A percentile compares a stretch with the other conserved stretches of the same genome.
These are phyloP conservation scores for Leuciscus idus DNA, from an alignment of 2,113 vertebrate genomes.

Conservation along the genomic window DNA sequence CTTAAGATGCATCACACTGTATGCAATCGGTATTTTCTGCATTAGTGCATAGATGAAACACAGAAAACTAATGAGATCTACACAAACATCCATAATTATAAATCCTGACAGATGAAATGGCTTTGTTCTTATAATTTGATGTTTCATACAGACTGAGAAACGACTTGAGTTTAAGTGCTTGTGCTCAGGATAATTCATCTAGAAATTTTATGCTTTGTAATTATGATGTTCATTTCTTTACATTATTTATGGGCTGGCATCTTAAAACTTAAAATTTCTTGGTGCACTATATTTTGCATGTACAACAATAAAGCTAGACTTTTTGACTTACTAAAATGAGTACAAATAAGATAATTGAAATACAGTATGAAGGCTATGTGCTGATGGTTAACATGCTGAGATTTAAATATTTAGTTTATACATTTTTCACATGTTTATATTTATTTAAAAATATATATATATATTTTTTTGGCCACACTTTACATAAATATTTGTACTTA, in stretches of 20 bases:
- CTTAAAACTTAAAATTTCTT: background rate
- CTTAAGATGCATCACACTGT: background rate
- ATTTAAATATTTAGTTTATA: background rate
- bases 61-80: background rate
- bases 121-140: slow-evolving; percentile 32
- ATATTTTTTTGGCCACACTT: background rate
- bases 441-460: too few species aligned
- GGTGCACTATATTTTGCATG: background rate
- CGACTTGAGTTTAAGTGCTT: slow-evolving; percentile 37
- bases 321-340: background rate
- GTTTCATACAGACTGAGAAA: slow-evolving; percentile 41
- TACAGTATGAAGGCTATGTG: background rate
- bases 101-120: slow-evolving; percentile 31
- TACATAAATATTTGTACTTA: background rate
- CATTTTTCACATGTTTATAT: background rate
- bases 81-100: slow-evolving; percentile 39
- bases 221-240: slow-evolving; percentile 25
- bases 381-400: background rate
- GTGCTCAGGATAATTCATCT: slow-evolving; percentile 16
- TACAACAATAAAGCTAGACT: background rate
- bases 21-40: slow-evolving; percentile 24
- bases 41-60: slow-evolving; percentile 7
- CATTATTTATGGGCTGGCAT: background rate
- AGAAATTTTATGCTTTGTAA: background rate
- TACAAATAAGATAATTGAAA: background rate